Percentiles rank a stretch among this genome's conserved stretches.
These are phyloP conservation scores for Cheilosia urbana DNA, from an alignment of 2,888 invertebrate species.

Conservation along the genomic window DNA sequence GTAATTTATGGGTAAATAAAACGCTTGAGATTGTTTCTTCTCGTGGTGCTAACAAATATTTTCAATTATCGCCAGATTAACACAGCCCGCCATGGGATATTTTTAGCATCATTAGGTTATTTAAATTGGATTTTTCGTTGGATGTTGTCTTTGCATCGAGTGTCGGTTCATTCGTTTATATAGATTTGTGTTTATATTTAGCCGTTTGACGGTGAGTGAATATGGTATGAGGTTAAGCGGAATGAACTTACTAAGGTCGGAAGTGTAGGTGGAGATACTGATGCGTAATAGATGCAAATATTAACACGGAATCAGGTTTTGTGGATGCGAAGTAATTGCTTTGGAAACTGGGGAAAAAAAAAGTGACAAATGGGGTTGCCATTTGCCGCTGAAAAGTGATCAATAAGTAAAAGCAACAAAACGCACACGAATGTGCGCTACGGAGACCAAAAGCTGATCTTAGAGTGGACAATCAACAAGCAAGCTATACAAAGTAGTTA, in stretches of 20 bases:
- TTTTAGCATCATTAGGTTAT: constrained; percentile 70
- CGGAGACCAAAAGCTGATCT: no score
- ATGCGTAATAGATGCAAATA: not conserved
- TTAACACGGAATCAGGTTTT: not conserved
- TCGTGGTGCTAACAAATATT: constrained; percentile 59
- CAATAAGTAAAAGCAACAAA: no score
- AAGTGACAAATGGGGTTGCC: no score
- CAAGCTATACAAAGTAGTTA: no score
- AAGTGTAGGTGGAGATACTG: not conserved
- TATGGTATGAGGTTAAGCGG: not conserved
- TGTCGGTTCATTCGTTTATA: not conserved
- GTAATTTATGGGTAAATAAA: constrained; percentile 72
- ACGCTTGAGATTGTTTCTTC: constrained; percentile 51
- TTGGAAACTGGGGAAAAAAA: not conserved
- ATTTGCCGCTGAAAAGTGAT: no score
- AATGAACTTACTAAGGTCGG: not conserved
- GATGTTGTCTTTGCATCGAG: not conserved
- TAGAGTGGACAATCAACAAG: no score
- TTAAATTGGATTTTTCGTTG: constrained; percentile 55
- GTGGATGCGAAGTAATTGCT: not conserved
- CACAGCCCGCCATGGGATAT: constrained; percentile 55
- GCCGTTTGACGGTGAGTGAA: not conserved
- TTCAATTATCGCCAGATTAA: constrained; percentile 66
- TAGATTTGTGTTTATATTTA: constrained; percentile 3
- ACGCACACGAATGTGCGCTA: no score